phyloP scores from a whole-genome alignment of 1,140 invertebrate species.

The Rhynchophorus ferrugineus region DNA sequence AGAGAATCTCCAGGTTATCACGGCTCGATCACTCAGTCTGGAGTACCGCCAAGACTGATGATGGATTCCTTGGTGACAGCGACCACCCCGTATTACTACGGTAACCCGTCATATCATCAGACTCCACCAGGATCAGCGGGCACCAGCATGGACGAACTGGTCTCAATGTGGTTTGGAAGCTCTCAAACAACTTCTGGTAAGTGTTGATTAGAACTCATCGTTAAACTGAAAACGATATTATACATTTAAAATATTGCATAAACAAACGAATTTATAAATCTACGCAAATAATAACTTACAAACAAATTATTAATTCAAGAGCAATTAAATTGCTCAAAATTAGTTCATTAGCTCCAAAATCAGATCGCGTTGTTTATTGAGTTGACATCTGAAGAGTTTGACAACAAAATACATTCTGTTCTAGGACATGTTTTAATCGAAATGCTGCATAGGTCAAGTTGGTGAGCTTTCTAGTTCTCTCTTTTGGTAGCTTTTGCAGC shows the following conservation, averaged over 20 bases:
- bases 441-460: too few relatives aligned
- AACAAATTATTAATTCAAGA: too few relatives aligned
- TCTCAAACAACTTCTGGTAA: conserved; percentile 43
- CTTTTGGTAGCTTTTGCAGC: too few relatives aligned
- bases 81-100: conserved; percentile 13
- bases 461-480: too few relatives aligned
- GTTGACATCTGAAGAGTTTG: too few relatives aligned
- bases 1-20: conserved; percentile 28
- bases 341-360: too few relatives aligned
- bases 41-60: conserved; percentile 34
- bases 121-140: conserved; percentile 34
- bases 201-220: background rate
- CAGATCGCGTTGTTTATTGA: too few relatives aligned
- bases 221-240: background rate
- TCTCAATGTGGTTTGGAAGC: conserved; percentile 46
- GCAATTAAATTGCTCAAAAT: too few relatives aligned
- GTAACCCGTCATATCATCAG: conserved; percentile 28
- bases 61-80: conserved; percentile 18
- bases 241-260: background rate
- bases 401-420: too few relatives aligned
- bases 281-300: too few relatives aligned
- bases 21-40: conserved; percentile 28
- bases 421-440: too few relatives aligned
- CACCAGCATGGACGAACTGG: conserved; percentile 43
- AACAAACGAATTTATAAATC: too few relatives aligned